These are phyloP conservation scores for Caenorhabditis zanzibari DNA, from an alignment of 2,888 invertebrate species.

Conservation along the genomic window DNA sequence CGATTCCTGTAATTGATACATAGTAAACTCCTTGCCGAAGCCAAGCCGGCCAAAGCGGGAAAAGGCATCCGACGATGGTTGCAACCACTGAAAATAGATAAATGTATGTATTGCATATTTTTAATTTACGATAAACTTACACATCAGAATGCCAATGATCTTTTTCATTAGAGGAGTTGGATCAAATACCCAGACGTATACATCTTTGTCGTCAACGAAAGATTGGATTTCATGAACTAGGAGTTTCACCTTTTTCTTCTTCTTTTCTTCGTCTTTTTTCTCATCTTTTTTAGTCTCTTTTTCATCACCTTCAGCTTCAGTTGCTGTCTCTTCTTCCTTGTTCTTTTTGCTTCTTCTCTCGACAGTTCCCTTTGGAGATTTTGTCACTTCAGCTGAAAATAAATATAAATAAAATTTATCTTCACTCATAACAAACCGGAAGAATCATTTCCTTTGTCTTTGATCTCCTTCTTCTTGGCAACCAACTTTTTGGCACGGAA, in stretches of 20 bases:
- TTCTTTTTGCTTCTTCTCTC: constrained; percentile 63
- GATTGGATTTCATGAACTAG: constrained; percentile 97
- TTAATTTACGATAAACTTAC: no score
- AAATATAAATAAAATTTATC: neutral
- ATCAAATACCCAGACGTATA: constrained; percentile 86
- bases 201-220: constrained; percentile 92
- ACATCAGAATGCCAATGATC: constrained; percentile 85
- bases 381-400: constrained; percentile 48
- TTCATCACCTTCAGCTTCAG: constrained; percentile 74
- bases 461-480: constrained; percentile 80
- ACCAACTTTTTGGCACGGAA: constrained; percentile 82
- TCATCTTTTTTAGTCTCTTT: constrained; percentile 77
- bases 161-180: constrained; percentile 85
- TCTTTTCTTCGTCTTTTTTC: constrained; percentile 80
- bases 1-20: constrained; percentile 94
- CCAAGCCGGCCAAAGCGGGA: constrained; percentile 97
- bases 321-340: constrained; percentile 65
- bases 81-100: constrained; percentile 91
- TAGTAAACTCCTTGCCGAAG: constrained; percentile 95
- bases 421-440: constrained; percentile 15
- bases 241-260: constrained; percentile 90
- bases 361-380: constrained; percentile 79
- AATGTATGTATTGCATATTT: no score
- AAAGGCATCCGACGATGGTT: constrained; percentile 95
- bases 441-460: constrained; percentile 55